These are phyloP conservation scores for Latrodectus hesperus DNA, from an alignment of 2,888 invertebrate species.

Conservation along the genomic window DNA sequence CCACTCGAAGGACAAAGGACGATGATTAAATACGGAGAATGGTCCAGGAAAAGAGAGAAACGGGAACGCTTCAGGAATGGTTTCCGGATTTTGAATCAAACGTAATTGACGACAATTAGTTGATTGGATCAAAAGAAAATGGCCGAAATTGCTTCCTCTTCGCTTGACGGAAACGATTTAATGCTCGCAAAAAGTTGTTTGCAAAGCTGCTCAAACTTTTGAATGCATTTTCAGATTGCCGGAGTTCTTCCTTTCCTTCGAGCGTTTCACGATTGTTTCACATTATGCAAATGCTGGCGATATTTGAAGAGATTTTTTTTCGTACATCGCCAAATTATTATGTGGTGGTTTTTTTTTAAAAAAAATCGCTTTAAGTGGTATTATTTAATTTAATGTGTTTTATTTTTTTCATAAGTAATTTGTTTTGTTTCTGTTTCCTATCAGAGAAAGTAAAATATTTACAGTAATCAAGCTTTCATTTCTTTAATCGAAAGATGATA, in stretches of 20 bases:
- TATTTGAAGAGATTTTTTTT: background rate
- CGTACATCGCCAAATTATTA: too few relatives aligned
- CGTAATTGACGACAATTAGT: conserved; percentile 69
- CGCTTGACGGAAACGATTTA: conserved; percentile 9
- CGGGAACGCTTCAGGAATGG: conserved; percentile 1
- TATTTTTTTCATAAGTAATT: too few relatives aligned
- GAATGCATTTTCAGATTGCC: conserved; percentile 17
- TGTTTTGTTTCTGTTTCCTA: too few relatives aligned
- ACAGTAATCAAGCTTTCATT: too few relatives aligned
- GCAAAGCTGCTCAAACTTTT: background rate
- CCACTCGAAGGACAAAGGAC: conserved; percentile 60
- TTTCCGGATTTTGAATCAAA: conserved; percentile 65
- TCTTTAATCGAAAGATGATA: too few relatives aligned
- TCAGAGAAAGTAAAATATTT: too few relatives aligned
- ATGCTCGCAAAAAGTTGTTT: background rate
- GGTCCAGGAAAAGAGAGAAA: background rate
- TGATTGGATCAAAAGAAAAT: conserved; percentile 55
- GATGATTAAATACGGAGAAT: conserved; percentile 55
- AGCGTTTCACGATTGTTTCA: too few relatives aligned
- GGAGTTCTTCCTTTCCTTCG: background rate
- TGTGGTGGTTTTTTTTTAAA: too few relatives aligned
- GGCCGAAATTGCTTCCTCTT: conserved; percentile 36
- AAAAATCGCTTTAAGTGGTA: too few relatives aligned
- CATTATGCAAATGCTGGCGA: background rate
- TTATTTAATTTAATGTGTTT: too few relatives aligned